Conservation (phyloP, 2,888 invertebrate genomes). For the Ormyrus pomaceus region DNA sequence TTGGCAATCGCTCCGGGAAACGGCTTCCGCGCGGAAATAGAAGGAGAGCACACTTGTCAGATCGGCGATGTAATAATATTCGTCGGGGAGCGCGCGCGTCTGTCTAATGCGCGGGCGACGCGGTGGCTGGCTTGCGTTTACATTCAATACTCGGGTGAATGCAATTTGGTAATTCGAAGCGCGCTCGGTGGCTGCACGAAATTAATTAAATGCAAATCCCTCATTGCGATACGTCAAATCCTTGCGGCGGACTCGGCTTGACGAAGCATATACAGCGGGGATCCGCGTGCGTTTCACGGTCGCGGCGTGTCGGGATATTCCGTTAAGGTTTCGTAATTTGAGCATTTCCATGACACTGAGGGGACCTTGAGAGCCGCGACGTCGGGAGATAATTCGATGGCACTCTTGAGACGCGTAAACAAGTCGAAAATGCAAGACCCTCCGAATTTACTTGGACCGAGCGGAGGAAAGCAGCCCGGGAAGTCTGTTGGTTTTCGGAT, state of each 20-base stretch:
- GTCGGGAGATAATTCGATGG: background rate
- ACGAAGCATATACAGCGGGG: background rate
- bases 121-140: too few species aligned
- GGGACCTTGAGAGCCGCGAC: background rate
- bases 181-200: background rate
- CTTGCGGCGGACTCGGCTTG: background rate
- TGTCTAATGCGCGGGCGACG: too few species aligned
- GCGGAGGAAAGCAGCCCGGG: too few species aligned
- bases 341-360: background rate
- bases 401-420: conserved; percentile 25
- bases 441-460: too few species aligned
- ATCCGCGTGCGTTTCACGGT: conserved; percentile 6
- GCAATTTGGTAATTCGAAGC: too few species aligned
- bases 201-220: conserved; percentile 17
- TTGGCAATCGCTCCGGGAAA: too few species aligned
- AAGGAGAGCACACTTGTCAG: too few species aligned
- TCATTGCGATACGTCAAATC: conserved; percentile 8
- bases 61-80: too few species aligned
- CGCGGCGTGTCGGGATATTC: background rate
- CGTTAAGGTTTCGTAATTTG: conserved; percentile 16
- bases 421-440: background rate
- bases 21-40: too few species aligned
- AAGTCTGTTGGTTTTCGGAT: too few species aligned
- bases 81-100: too few species aligned
- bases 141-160: too few species aligned